Conservation (phyloP, 2,113 vertebrate species). For the Rattus rattus region DNA sequence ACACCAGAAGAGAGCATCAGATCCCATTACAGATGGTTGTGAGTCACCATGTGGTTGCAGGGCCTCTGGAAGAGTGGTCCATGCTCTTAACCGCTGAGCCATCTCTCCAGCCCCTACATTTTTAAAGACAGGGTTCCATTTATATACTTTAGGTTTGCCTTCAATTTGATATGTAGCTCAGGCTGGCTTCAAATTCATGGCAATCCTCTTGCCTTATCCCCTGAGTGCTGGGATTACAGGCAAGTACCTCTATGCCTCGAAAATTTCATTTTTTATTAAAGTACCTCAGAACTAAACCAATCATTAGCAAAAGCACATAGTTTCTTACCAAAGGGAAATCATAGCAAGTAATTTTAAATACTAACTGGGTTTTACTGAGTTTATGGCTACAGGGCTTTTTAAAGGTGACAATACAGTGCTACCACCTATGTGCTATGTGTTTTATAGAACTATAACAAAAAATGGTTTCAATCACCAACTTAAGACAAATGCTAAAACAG, state of each 20-base stretch:
- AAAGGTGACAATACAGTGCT: background rate
- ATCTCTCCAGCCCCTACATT: too few relatives aligned
- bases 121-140: background rate
- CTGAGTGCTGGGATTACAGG: background rate
- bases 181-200: background rate
- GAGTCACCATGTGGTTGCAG: too few relatives aligned
- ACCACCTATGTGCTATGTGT: background rate
- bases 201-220: background rate
- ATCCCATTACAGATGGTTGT: too few relatives aligned
- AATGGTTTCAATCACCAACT: background rate
- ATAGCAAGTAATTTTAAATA: background rate
- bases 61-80: too few relatives aligned
- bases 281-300: conserved; percentile 11
- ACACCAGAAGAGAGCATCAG: too few relatives aligned
- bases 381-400: background rate
- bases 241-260: background rate
- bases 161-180: background rate
- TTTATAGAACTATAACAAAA: background rate
- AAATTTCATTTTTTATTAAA: conserved; percentile 41
- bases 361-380: background rate
- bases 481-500: conserved; percentile 1
- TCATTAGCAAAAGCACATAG: background rate
- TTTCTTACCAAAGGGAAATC: conserved; percentile 44
- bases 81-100: too few relatives aligned
- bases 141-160: background rate